phyloP scores from a whole-genome alignment of 2,113 vertebrate species.

The Atherinomorus stipes region DNA sequence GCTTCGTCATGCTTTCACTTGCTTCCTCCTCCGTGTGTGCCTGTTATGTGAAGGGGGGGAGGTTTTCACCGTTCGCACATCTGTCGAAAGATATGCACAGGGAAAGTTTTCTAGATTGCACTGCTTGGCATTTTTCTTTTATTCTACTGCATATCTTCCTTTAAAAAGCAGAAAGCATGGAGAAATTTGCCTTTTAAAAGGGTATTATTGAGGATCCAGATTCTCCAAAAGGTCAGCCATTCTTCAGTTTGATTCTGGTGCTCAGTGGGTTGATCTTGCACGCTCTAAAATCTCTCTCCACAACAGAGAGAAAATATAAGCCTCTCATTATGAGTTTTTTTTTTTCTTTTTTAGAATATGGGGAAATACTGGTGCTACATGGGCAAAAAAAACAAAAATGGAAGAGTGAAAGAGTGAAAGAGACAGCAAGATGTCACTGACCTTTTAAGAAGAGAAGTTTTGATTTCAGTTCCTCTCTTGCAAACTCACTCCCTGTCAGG shows the following conservation, averaged over 20 bases:
- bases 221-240: slow-evolving; percentile 50
- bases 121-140: not conserved
- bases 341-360: slow-evolving; percentile 29
- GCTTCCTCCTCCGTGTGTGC: slow-evolving; percentile 45
- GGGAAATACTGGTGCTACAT: not conserved
- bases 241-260: slow-evolving; percentile 39
- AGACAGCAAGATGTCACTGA: slow-evolving; percentile 75
- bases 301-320: slow-evolving; percentile 38
- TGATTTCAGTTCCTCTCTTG: slow-evolving; percentile 76
- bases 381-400: slow-evolving; percentile 13
- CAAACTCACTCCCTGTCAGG: slow-evolving; percentile 74
- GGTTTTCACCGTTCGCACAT: slow-evolving; percentile 44
- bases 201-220: slow-evolving; percentile 10
- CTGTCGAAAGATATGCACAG: slow-evolving; percentile 43
- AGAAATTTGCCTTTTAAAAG: slow-evolving; percentile 21
- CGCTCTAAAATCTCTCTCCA: slow-evolving; percentile 29
- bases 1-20: slow-evolving; percentile 68
- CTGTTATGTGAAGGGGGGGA: slow-evolving; percentile 17
- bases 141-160: not conserved
- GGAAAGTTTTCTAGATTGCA: slow-evolving; percentile 33
- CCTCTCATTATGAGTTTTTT: slow-evolving; percentile 44
- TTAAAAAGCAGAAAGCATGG: not conserved
- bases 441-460: slow-evolving; percentile 78
- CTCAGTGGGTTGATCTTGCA: slow-evolving; percentile 28
- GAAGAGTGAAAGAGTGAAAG: slow-evolving; percentile 19